Evolutionary conservation across 1,140 invertebrate genomes (phyloP).

Genomic region (Drosophila kurseongensis): DNA sequence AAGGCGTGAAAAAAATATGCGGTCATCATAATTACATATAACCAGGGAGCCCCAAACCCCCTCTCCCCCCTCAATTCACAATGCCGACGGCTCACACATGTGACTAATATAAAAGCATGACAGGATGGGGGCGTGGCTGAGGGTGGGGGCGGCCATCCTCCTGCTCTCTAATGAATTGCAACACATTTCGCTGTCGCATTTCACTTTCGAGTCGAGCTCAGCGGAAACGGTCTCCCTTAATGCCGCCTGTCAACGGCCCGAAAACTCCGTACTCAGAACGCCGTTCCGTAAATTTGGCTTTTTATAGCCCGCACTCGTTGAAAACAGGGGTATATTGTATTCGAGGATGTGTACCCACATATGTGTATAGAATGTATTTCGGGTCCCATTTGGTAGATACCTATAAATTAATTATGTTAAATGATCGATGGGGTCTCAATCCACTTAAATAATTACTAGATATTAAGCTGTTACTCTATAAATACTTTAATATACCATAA

Average conservation of each 20-base stretch:
- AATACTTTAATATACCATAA: too few species aligned
- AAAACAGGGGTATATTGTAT: neutral
- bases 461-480: too few species aligned
- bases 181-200: constrained; percentile 64
- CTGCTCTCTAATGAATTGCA: constrained; percentile 75
- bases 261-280: constrained; percentile 10
- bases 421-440: too few species aligned
- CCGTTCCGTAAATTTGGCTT: constrained; percentile 31
- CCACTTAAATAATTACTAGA: too few species aligned
- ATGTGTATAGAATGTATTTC: neutral
- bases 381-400: too few species aligned
- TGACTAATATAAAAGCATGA: constrained; percentile 35
- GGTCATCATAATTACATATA: constrained; percentile 73
- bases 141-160: neutral
- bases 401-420: too few species aligned
- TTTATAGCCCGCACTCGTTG: constrained; percentile 3
- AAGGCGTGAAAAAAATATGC: constrained; percentile 59
- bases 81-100: constrained; percentile 13
- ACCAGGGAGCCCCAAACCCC: neutral
- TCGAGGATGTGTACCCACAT: too few species aligned
- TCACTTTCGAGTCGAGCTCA: constrained; percentile 55
- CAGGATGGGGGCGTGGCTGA: constrained; percentile 7
- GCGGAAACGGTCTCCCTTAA: constrained; percentile 51
- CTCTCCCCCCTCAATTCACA: neutral
- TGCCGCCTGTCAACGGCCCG: constrained; percentile 42